These are phyloP conservation scores for Hanleya hanleyi DNA, from an alignment of 2,888 invertebrate genomes.

Conservation along the genomic window DNA sequence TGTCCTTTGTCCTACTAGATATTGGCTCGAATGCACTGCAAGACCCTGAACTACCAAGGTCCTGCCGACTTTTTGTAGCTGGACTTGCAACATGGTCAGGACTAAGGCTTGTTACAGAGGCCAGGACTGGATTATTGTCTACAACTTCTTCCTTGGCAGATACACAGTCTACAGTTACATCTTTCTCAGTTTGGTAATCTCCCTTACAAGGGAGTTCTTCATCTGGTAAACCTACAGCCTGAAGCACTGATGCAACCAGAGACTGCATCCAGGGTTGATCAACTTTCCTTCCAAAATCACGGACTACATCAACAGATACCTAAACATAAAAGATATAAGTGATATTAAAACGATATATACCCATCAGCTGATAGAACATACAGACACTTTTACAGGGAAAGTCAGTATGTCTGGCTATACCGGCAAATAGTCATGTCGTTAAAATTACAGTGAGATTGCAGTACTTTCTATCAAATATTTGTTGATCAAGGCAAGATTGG, in stretches of 20 bases:
- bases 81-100: background rate
- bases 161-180: background rate
- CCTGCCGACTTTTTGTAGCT: background rate
- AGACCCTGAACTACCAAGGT: background rate
- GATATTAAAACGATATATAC: no score
- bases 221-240: background rate
- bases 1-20: no score
- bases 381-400: no score
- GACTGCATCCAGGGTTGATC: background rate
- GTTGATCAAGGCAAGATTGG: no score
- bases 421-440: no score
- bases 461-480: no score
- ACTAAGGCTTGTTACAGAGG: background rate
- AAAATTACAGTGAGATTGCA: no score
- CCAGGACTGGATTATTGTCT: background rate
- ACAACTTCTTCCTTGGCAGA: background rate
- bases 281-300: background rate
- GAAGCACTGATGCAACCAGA: background rate
- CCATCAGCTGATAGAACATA: no score
- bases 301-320: background rate
- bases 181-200: background rate
- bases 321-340: no score
- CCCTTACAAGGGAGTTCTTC: background rate
- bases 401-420: no score
- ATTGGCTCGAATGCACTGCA: background rate